Percentiles rank a stretch among this genome's conserved stretches.
These are phyloP conservation scores for human (Homo sapiens) DNA, from an alignment of 2,113 vertebrate species.

Conservation along the genomic window GRCh38 chr2:39994501-39995000, in stretches of 20 bases:
- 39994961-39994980: background rate
- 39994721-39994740: background rate
- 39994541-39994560: background rate
- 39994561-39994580: background rate
- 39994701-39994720: background rate
- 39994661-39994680: background rate
- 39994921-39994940: background rate
- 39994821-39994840: background rate
- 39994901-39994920: background rate
- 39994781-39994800: background rate
- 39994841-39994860: background rate
- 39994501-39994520: background rate
- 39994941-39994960: fast-evolving
- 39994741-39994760: background rate
- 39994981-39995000: too few species aligned
- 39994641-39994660: background rate
- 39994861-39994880: background rate
- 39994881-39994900: background rate
- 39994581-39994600: background rate
- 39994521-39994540: background rate
- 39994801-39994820: background rate
- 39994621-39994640: background rate
- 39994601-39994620: background rate
- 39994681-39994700: background rate
- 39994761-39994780: background rate